Conservation (phyloP, 92 coral and sea anemone genomes). For the Paramuricea clavata region DNA sequence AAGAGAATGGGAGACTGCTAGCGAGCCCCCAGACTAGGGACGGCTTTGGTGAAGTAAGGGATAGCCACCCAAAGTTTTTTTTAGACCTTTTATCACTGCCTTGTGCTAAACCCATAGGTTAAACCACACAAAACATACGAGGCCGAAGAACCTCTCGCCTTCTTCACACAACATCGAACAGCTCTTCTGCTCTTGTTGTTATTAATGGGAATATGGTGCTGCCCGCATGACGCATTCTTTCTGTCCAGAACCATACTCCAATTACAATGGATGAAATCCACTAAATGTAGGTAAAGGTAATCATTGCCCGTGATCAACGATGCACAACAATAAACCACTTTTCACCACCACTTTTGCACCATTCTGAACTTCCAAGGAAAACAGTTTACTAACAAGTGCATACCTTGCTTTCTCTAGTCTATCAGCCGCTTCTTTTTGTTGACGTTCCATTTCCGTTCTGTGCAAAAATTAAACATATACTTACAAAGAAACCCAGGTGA, state of each 20-base stretch:
- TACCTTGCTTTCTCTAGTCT: conserved; percentile 97
- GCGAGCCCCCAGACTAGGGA: conserved; percentile 96
- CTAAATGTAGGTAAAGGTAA: too few species aligned
- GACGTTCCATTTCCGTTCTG: conserved; percentile 84
- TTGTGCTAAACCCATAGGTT: too few species aligned
- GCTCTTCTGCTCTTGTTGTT: too few species aligned
- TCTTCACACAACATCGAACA: too few species aligned
- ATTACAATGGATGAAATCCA: too few species aligned
- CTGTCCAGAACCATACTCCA: too few species aligned
- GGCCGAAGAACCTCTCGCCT: too few species aligned
- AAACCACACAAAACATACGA: too few species aligned
- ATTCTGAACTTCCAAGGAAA: background rate
- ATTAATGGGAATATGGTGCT: too few species aligned
- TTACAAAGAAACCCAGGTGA: background rate
- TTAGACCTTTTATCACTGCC: too few species aligned
- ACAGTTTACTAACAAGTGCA: too few species aligned
- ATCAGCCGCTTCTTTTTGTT: conserved; percentile 89
- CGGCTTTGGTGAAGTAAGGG: conserved; percentile 70
- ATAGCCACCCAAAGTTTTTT: conserved; percentile 25
- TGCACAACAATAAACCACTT: background rate
- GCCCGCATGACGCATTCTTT: too few species aligned
- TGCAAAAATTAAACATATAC: background rate
- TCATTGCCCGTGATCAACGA: background rate
- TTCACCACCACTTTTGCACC: background rate
- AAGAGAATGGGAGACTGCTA: conserved; percentile 94